Base-by-base conservation (phyloP, 2,113 vertebrate species). In the Macrotus californicus region DNA sequence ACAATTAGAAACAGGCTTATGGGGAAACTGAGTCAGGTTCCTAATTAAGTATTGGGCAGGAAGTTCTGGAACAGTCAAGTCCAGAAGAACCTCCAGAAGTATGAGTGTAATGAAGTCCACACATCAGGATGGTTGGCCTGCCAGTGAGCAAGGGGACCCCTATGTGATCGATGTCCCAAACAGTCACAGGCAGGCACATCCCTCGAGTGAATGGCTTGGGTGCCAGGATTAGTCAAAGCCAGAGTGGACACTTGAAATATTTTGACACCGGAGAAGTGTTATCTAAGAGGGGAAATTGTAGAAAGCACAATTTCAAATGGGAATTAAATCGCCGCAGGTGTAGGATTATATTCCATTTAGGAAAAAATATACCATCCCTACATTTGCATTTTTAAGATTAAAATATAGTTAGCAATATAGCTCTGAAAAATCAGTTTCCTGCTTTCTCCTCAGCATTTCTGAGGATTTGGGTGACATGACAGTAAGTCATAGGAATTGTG, bases 371-470 rank as follows among this genome's bases (percentile, higher is more conserved):
- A 36, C 15, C 10, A 76, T 18, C 50, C 7, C 43, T 5, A 16
- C 59, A 43, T 83, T 66, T 91, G 64, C 56, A 80, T 79, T 95
- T 95, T 93, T 67, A 72, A 79, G 46, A 80, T 86, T 39, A 94
- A 91, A 95, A 96, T 52, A 46, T 67, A 91, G 75, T 56, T 66
- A 75, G 16, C 70, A 90, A 75, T 59, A 84, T 41, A 46, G 59
- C 22, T 93, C n/a, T 66, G 56, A 54, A 56, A 93, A 94, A n/a
- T 12, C 64, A 73, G 54, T 82, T 93, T 87, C 36, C 90, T 75
- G 54, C 9, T 50, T 69, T 91, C 9, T 79, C 41, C 34, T 89
- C 16, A 29, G 80, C 43, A 70, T 69, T 66, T 82, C 67, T 87
- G 79, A 94, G 80, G 75, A 56, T 84, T 83, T 36, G 3, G 56